Evolutionary conservation across 2,113 vertebrate genomes (phyloP).

Genomic region (Scomber colias): DNA sequence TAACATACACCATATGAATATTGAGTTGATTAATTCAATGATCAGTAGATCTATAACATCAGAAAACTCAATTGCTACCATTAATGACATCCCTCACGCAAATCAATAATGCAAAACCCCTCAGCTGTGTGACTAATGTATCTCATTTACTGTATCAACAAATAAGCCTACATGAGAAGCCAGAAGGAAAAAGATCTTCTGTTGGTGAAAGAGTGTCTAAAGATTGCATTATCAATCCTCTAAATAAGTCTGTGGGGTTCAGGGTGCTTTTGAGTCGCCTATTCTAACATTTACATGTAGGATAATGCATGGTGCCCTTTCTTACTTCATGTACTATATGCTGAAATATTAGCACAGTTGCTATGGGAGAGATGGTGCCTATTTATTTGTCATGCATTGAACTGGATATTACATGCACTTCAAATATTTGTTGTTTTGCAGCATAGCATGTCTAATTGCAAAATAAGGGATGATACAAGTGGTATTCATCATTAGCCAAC

Average conservation of each 20-base stretch:
- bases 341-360: conserved; percentile 13
- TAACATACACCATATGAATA: neutral
- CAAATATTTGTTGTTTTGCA: neutral
- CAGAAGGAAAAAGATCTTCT: neutral
- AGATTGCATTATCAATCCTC: neutral
- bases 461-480: conserved; percentile 7
- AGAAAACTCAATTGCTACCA: neutral
- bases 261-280: conserved; percentile 22
- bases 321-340: conserved; percentile 14
- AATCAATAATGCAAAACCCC: neutral
- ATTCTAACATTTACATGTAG: conserved; percentile 13
- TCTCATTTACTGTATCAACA: neutral
- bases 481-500: neutral
- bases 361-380: neutral
- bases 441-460: neutral
- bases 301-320: neutral
- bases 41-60: neutral
- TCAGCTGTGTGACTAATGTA: neutral
- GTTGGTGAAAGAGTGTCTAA: neutral
- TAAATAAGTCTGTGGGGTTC: neutral
- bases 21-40: neutral
- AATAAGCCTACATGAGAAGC: neutral
- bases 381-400: conserved; percentile 15
- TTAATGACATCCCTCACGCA: neutral
- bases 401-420: neutral